Percentiles rank a stretch among this genome's conserved stretches.
Evolutionary conservation across 2,113 vertebrate species (phyloP).

Genomic region (Choloepus hoffmanni): DNA sequence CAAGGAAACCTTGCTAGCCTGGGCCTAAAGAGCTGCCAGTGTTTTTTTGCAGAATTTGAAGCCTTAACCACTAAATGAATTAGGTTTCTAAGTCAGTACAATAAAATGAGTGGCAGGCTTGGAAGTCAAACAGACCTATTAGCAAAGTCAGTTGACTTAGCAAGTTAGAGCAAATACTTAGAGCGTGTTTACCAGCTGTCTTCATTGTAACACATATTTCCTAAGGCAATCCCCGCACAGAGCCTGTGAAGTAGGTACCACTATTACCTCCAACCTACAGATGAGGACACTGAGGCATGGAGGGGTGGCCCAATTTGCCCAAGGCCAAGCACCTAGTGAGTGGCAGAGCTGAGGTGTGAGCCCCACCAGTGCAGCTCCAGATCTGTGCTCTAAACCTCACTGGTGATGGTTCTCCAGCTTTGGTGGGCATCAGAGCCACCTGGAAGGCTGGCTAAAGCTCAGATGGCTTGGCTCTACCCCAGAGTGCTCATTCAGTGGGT

Average conservation of each 20-base stretch:
- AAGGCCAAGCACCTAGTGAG: neutral
- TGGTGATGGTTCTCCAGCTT: too few species aligned
- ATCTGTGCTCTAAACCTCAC: neutral
- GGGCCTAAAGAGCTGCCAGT: neutral
- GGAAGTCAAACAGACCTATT: neutral
- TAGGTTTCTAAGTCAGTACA: neutral
- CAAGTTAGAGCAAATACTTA: neutral
- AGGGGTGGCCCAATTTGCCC: rapidly evolving
- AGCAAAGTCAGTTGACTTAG: neutral
- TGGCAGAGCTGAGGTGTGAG: neutral
- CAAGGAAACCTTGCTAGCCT: neutral
- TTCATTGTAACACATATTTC: neutral
- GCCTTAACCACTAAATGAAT: neutral
- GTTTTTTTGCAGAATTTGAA: neutral
- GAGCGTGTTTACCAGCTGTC: neutral
- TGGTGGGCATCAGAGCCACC: too few species aligned
- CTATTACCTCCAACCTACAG: rapidly evolving
- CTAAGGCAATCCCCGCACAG: neutral
- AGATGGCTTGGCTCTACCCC: neutral
- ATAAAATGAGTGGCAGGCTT: neutral
- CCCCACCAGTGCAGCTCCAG: neutral
- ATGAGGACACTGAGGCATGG: neutral
- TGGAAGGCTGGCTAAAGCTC: neutral
- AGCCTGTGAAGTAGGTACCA: too few species aligned
- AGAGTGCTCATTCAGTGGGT: neutral